Evolutionary conservation across 2,113 vertebrate genomes (phyloP).

Genomic region (Nycticorax nycticorax): DNA sequence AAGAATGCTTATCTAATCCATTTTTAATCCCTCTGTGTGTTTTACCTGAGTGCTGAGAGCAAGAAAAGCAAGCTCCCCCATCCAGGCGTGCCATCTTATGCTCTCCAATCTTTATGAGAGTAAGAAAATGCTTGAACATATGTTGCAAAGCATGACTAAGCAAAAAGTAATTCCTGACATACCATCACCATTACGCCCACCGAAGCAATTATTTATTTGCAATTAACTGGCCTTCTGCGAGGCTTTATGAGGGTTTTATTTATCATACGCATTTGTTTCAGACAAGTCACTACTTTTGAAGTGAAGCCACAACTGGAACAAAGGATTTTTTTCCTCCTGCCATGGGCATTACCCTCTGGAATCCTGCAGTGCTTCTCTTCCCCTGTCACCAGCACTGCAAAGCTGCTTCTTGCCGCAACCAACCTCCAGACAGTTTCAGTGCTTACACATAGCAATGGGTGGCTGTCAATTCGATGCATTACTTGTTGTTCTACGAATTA

Average conservation of each 20-base stretch:
- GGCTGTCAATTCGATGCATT: not conserved
- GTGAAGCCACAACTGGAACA: not conserved
- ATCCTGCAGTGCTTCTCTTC: not conserved
- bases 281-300: not conserved
- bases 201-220: not conserved
- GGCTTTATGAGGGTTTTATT: not conserved
- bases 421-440: not conserved
- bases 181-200: not conserved
- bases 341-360: not conserved
- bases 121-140: not conserved
- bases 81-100: not conserved
- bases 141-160: slow-evolving; percentile 4
- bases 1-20: slow-evolving; percentile 1
- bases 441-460: not conserved
- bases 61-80: not conserved
- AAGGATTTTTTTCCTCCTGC: not conserved
- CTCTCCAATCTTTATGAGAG: not conserved
- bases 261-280: not conserved
- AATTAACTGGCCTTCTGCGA: not conserved
- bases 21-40: not conserved
- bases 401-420: not conserved
- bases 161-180: not conserved
- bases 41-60: not conserved
- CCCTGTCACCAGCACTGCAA: not conserved
- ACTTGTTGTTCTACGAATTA: not conserved